phyloP scores from a whole-genome alignment of 2,797 vertebrate genomes.

The Galaxias olidus region DNA sequence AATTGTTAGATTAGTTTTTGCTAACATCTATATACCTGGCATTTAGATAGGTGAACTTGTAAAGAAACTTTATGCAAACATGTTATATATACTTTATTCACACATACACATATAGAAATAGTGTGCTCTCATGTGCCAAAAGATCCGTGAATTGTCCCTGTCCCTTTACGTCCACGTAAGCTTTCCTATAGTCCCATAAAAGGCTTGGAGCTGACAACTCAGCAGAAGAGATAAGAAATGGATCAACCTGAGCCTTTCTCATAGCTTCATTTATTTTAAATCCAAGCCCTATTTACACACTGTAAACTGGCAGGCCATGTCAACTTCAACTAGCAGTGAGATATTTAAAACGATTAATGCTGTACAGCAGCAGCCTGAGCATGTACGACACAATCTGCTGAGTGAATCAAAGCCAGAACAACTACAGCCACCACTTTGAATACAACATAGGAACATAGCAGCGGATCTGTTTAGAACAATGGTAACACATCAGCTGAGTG shows the following conservation, averaged over 20 bases:
- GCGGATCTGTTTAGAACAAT: not conserved
- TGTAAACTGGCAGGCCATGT: constrained; percentile 58
- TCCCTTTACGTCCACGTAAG: constrained; percentile 51
- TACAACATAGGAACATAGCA: constrained; percentile 11
- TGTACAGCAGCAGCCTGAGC: constrained; percentile 49
- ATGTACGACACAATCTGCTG: constrained; percentile 55
- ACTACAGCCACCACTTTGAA: constrained; percentile 48
- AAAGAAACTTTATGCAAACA: too few relatives aligned
- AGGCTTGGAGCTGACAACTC: constrained; percentile 67
- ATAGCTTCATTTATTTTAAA: constrained; percentile 78
- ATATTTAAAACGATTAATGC: constrained; percentile 67
- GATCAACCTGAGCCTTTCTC: constrained; percentile 77
- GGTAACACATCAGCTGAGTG: not conserved
- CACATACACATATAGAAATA: constrained; percentile 23
- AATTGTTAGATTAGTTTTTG: constrained; percentile 64
- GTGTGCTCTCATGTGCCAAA: constrained; percentile 32
- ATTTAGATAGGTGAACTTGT: too few relatives aligned
- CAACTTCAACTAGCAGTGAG: constrained; percentile 62
- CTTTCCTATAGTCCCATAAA: constrained; percentile 59
- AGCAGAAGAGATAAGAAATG: constrained; percentile 74
- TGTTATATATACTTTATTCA: constrained; percentile 25
- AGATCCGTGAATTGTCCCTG: constrained; percentile 42
- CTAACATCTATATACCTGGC: constrained; percentile 47
- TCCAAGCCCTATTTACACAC: constrained; percentile 72
- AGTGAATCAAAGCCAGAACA: constrained; percentile 47